Evolutionary conservation across 2,113 vertebrate species (phyloP).

Genomic region (Pterocles gutturalis): DNA sequence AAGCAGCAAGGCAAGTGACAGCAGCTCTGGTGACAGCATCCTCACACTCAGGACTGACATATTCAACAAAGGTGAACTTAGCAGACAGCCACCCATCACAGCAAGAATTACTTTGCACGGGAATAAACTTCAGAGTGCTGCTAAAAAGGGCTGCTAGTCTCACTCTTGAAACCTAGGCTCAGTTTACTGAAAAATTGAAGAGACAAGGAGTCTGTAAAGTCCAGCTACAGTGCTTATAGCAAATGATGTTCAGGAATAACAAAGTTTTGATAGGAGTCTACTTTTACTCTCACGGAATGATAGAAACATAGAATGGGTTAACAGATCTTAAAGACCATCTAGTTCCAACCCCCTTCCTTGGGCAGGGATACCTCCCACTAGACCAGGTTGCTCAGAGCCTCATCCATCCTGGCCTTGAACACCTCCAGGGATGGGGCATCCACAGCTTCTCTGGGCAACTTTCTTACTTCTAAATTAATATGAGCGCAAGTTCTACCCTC

Average conservation of each 20-base stretch:
- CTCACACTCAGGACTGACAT: neutral
- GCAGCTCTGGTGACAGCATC: neutral
- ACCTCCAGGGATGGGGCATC: too few relatives aligned
- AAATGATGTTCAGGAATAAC: neutral
- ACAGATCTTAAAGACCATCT: too few relatives aligned
- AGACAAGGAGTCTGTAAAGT: neutral
- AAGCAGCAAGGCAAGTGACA: neutral
- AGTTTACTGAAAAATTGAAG: neutral
- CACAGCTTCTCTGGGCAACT: neutral
- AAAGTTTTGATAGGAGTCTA: neutral
- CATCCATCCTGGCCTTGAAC: too few relatives aligned
- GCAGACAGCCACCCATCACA: neutral
- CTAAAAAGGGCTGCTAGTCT: neutral
- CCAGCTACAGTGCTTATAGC: neutral
- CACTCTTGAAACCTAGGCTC: neutral
- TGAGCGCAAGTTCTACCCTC: neutral
- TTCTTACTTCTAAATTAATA: neutral
- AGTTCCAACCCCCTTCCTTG: too few relatives aligned
- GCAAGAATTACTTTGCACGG: neutral
- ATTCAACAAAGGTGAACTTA: neutral
- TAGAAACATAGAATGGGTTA: too few relatives aligned
- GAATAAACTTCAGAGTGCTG: neutral
- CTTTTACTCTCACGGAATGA: neutral
- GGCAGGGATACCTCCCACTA: too few relatives aligned
- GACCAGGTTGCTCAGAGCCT: too few relatives aligned